Evolutionary conservation across 2,113 vertebrate genomes (phyloP).

Genomic region (Oenanthe oenanthe): DNA sequence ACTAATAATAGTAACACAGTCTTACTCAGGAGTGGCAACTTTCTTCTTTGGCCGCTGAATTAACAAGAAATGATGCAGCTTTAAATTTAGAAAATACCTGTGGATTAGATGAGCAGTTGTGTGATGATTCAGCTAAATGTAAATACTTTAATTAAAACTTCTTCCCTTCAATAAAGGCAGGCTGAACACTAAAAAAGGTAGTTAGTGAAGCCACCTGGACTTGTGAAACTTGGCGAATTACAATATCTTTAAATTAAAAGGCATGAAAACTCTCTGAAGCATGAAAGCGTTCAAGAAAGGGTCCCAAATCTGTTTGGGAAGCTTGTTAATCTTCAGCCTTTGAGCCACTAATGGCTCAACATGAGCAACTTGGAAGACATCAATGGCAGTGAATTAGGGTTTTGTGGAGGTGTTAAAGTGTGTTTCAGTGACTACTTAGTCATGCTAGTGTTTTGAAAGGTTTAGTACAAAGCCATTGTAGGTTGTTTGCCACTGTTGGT

Average conservation of each 20-base stretch:
- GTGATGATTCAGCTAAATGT: conserved; percentile 41
- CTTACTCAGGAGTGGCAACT: not conserved
- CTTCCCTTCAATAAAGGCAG: conserved; percentile 12
- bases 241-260: conserved; percentile 40
- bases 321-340: conserved; percentile 13
- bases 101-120: not conserved
- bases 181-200: not conserved
- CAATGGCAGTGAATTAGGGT: not conserved
- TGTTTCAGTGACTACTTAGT: not conserved
- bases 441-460: not conserved
- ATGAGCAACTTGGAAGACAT: not conserved
- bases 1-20: not conserved
- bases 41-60: conserved; percentile 9
- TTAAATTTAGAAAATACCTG: conserved; percentile 41
- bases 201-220: not conserved
- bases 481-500: not conserved
- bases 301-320: not conserved
- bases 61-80: conserved; percentile 14
- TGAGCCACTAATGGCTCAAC: not conserved
- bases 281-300: not conserved
- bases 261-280: conserved; percentile 20
- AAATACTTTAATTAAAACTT: conserved; percentile 49
- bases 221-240: conserved; percentile 41
- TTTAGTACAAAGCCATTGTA: not conserved
- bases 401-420: not conserved